Conservation (phyloP, 2,113 vertebrate genomes). For the Perccottus glenii region DNA sequence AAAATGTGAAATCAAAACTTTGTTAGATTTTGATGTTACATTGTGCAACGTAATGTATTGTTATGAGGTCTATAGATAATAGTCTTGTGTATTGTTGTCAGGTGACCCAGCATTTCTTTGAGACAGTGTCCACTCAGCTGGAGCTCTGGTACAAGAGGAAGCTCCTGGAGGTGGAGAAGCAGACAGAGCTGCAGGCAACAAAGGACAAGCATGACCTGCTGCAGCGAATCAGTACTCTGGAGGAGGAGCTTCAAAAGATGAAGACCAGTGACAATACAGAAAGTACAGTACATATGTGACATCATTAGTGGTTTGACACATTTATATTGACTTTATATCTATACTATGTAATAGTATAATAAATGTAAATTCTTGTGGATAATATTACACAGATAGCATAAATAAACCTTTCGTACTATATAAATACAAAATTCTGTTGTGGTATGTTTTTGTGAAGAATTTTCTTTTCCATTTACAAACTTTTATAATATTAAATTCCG, state of each 20-base stretch:
- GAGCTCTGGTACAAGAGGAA: conserved; percentile 93
- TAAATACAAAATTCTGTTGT: neutral
- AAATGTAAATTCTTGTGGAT: too few relatives aligned
- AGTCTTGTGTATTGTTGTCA: conserved; percentile 3
- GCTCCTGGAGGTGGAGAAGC: conserved; percentile 83
- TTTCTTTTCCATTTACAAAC: too few relatives aligned
- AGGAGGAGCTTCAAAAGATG: conserved; percentile 86
- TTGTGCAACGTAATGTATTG: too few relatives aligned
- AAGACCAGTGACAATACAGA: conserved; percentile 82
- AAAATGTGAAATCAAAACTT: too few relatives aligned
- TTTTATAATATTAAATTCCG: too few relatives aligned
- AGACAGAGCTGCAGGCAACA: conserved; percentile 81
- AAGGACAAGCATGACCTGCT: conserved; percentile 83
- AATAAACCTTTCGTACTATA: neutral
- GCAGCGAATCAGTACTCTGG: conserved; percentile 83
- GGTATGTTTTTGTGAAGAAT: neutral
- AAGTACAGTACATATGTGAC: neutral
- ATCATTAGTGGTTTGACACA: neutral
- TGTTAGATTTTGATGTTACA: too few relatives aligned
- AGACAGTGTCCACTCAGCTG: conserved; percentile 88
- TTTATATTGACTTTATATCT: too few relatives aligned
- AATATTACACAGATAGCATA: neutral
- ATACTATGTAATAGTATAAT: too few relatives aligned
- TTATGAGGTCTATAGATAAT: neutral
- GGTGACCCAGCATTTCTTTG: conserved; percentile 91